Conservation (phyloP, 2,113 vertebrate genomes). For the Corydoras maculifer region DNA sequence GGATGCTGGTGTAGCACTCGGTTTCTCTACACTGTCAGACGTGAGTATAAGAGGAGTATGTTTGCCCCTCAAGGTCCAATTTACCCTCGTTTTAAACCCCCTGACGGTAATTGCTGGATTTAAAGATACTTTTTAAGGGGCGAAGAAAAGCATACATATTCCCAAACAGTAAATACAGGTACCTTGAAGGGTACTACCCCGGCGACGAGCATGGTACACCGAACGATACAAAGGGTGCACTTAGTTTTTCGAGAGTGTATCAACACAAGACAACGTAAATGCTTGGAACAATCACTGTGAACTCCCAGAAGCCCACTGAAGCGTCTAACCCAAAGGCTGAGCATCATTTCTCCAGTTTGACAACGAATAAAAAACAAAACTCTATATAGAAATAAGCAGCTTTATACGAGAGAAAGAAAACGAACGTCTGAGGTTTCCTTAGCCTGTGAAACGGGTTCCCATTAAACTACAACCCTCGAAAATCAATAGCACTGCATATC, state of each 20-base stretch:
- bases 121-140: no score
- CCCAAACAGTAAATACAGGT: no score
- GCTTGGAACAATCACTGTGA: slow-evolving; percentile 6
- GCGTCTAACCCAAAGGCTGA: slow-evolving; percentile 6
- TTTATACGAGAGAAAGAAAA: slow-evolving; percentile 25
- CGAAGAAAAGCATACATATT: no score
- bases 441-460: slow-evolving; percentile 13
- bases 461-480: neutral
- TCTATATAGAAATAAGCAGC: slow-evolving; percentile 35
- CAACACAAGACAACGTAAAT: slow-evolving; percentile 13
- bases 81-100: no score
- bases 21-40: neutral
- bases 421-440: slow-evolving; percentile 11
- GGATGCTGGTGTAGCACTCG: slow-evolving; percentile 24
- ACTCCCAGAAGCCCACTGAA: neutral
- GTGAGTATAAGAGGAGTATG: no score
- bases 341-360: slow-evolving; percentile 34
- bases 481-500: slow-evolving; percentile 4
- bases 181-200: no score
- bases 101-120: no score
- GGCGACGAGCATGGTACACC: no score
- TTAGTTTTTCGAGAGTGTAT: no score
- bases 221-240: no score
- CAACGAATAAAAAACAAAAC: slow-evolving; percentile 24
- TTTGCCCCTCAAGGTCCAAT: no score